Percentiles rank a stretch among this genome's conserved stretches.
Evolutionary conservation across 2,113 vertebrate species (phyloP).

Genomic region (Charadrius vociferus): DNA sequence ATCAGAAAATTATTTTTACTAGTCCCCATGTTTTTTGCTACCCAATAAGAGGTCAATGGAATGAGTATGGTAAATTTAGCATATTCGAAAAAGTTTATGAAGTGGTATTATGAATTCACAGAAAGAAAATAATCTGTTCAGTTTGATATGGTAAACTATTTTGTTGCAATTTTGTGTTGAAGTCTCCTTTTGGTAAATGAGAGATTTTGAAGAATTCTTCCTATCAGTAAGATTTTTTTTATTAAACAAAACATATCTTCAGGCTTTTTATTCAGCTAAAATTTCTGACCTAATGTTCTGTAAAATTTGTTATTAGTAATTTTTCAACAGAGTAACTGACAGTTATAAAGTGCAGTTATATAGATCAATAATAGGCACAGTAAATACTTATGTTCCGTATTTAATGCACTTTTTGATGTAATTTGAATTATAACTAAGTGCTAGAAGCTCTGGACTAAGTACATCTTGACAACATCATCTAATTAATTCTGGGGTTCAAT

Average conservation of each 20-base stretch:
- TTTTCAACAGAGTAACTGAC: slow-evolving; percentile 19
- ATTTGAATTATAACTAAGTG: slow-evolving; percentile 14
- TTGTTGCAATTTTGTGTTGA: background rate
- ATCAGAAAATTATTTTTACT: background rate
- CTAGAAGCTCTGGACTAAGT: background rate
- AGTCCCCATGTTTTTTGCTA: background rate
- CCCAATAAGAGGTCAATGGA: background rate
- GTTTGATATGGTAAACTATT: background rate
- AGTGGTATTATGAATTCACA: background rate
- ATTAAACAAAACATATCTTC: background rate
- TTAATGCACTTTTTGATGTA: background rate
- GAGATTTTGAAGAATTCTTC: background rate
- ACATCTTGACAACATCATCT: background rate
- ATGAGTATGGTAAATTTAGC: background rate
- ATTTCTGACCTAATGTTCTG: background rate
- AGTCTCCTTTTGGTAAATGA: background rate
- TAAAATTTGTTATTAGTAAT: background rate
- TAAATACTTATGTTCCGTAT: slow-evolving; percentile 14
- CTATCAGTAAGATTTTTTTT: background rate
- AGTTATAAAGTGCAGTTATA: background rate
- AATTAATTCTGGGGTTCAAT: background rate
- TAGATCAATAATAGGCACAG: background rate
- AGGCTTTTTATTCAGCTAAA: background rate
- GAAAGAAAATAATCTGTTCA: background rate
- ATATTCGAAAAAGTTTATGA: background rate